A percentile compares a stretch with the other conserved stretches of the same genome.
phyloP scores from a whole-genome alignment of 2,113 vertebrate genomes.

The Plecturocebus donacophilus region DNA sequence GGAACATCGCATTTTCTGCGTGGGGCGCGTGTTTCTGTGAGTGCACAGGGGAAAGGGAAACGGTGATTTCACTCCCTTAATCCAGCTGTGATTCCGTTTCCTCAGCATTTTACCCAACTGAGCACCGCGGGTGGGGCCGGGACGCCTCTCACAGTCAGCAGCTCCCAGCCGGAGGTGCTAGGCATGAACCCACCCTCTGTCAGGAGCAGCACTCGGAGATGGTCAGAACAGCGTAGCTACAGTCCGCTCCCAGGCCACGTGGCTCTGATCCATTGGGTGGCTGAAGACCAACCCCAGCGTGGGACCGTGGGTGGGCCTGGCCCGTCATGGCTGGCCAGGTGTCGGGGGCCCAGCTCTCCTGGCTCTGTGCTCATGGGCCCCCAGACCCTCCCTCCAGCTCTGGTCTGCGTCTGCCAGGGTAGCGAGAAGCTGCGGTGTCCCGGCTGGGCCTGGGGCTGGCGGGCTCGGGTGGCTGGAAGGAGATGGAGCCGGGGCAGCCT shows the following conservation, averaged over 20 bases:
- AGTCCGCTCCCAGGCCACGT: neutral
- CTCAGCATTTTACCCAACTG: neutral
- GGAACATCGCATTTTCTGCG: neutral
- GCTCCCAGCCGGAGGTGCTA: neutral
- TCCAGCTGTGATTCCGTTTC: neutral
- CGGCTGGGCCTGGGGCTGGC: neutral
- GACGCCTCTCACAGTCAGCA: neutral
- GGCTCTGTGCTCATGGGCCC: neutral
- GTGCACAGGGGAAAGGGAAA: too few relatives aligned
- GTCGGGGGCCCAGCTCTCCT: neutral
- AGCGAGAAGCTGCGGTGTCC: neutral
- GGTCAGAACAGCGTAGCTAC: neutral
- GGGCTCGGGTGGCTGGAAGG: neutral
- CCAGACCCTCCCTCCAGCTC: neutral
- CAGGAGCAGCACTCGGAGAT: neutral
- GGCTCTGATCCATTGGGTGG: neutral
- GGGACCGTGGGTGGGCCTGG: neutral
- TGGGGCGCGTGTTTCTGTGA: neutral
- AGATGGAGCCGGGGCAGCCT: neutral
- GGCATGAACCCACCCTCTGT: rapidly evolving
- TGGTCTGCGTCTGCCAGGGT: neutral
- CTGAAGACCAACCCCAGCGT: neutral
- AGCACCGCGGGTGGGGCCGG: neutral
- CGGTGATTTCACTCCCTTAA: neutral
- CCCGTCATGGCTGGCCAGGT: neutral